Conservation (phyloP, 2,797 vertebrate genomes). For the Nothura maculosa region DNA sequence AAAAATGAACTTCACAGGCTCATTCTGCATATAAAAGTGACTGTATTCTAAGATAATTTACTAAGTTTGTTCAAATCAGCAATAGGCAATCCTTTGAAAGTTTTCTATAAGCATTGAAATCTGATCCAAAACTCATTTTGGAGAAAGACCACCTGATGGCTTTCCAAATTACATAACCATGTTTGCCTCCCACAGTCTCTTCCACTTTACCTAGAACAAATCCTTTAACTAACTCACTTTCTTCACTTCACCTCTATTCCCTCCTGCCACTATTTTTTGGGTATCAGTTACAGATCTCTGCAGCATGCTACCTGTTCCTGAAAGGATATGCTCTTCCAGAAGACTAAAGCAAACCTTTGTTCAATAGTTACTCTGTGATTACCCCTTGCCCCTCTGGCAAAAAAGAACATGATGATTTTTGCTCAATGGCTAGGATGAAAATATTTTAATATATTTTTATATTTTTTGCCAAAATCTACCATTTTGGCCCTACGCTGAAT, state of each 20-base stretch:
- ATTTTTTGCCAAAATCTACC: fast-evolving
- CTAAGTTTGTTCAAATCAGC: neutral
- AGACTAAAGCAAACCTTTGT: neutral
- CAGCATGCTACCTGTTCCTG: neutral
- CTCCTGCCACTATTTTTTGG: neutral
- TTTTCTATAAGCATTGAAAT: neutral
- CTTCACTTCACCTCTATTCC: neutral
- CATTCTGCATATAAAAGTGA: neutral
- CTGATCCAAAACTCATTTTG: neutral
- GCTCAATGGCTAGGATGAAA: neutral
- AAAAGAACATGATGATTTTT: neutral
- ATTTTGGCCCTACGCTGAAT: neutral
- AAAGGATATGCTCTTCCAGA: fast-evolving
- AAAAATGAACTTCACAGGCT: neutral
- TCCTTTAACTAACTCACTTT: neutral
- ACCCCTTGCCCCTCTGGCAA: neutral
- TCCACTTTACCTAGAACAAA: neutral
- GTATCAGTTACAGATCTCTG: neutral
- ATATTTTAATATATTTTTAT: neutral
- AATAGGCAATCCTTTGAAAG: neutral
- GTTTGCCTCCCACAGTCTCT: neutral
- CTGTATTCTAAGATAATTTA: neutral
- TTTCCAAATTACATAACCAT: neutral
- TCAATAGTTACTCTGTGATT: neutral
- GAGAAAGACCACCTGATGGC: neutral